These are phyloP conservation scores for Zoanthus solanderi DNA, from an alignment of 92 coral and sea anemone species.

Conservation along the genomic window DNA sequence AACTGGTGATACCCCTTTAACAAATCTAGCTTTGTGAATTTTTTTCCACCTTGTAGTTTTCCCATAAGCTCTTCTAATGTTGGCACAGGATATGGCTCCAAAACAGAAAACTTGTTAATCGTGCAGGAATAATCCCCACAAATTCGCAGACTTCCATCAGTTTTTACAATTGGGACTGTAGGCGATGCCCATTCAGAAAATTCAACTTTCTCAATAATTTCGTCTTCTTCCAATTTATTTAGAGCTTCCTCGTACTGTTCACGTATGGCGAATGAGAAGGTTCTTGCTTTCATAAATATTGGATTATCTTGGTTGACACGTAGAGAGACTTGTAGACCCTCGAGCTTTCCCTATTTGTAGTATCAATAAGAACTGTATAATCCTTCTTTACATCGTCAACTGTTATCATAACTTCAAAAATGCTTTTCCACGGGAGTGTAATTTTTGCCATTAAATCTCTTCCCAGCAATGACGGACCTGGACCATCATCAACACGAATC, in stretches of 20 bases:
- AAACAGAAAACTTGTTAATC: slow-evolving; percentile 54
- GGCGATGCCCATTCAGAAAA: slow-evolving; percentile 70
- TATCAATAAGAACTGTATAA: slow-evolving; percentile 56
- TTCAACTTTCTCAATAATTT: slow-evolving; percentile 61
- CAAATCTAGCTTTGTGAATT: slow-evolving; percentile 60
- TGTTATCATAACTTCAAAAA: slow-evolving; percentile 41
- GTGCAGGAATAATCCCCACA: slow-evolving; percentile 65
- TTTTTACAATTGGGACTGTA: slow-evolving; percentile 61
- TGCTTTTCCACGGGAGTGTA: slow-evolving; percentile 60
- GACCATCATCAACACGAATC: slow-evolving; percentile 60
- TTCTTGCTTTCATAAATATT: slow-evolving; percentile 49
- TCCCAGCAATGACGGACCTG: slow-evolving; percentile 53
- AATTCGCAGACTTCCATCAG: slow-evolving; percentile 54
- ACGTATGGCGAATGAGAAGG: slow-evolving; percentile 65
- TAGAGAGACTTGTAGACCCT: slow-evolving; percentile 57
- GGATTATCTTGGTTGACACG: slow-evolving; percentile 18
- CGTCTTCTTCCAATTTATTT: slow-evolving; percentile 54
- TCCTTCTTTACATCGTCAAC: slow-evolving; percentile 57
- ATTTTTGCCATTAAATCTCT: slow-evolving; percentile 62
- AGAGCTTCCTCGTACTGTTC: slow-evolving; percentile 50
- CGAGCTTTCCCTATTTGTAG: slow-evolving; percentile 38
- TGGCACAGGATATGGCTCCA: slow-evolving; percentile 68
- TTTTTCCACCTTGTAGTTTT: slow-evolving; percentile 53
- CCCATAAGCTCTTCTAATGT: slow-evolving; percentile 54
- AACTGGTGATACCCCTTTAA: slow-evolving; percentile 68